Conservation (phyloP, 1,140 invertebrate species). For the Anastrepha obliqua region DNA sequence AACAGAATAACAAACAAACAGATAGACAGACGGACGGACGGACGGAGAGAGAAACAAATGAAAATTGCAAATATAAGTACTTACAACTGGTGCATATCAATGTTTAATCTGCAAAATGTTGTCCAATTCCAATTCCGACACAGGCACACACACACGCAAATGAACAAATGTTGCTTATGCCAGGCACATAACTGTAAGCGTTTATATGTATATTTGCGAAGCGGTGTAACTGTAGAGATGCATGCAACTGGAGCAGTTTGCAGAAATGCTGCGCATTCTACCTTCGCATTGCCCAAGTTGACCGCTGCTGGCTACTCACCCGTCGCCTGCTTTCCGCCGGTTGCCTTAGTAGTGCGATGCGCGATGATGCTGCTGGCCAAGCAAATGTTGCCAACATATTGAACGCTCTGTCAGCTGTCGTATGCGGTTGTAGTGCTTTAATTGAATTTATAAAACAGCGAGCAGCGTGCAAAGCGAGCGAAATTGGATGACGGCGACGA, state of each 20-base stretch:
- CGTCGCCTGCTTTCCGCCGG: neutral
- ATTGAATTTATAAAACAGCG: constrained; percentile 44
- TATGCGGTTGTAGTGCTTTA: constrained; percentile 46
- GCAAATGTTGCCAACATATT: constrained; percentile 17
- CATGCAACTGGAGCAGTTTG: constrained; percentile 31
- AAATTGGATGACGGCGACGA: constrained; percentile 42
- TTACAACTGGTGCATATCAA: constrained; percentile 51
- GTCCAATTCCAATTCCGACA: neutral
- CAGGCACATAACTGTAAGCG: constrained; percentile 39
- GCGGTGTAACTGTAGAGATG: neutral
- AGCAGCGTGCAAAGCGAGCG: constrained; percentile 17
- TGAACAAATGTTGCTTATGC: neutral
- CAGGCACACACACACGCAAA: neutral
- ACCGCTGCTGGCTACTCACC: neutral
- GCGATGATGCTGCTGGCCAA: neutral
- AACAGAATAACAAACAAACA: neutral
- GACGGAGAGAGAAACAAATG: neutral
- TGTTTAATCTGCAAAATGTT: constrained; percentile 48
- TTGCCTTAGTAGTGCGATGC: neutral
- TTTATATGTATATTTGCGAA: neutral
- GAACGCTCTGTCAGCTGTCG: constrained; percentile 51
- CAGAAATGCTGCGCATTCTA: constrained; percentile 21
- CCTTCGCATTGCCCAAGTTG: neutral
- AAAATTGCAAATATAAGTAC: constrained; percentile 52
- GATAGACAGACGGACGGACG: neutral